Base-by-base conservation (phyloP, 2,113 vertebrate species). In the Lepus europaeus region DNA sequence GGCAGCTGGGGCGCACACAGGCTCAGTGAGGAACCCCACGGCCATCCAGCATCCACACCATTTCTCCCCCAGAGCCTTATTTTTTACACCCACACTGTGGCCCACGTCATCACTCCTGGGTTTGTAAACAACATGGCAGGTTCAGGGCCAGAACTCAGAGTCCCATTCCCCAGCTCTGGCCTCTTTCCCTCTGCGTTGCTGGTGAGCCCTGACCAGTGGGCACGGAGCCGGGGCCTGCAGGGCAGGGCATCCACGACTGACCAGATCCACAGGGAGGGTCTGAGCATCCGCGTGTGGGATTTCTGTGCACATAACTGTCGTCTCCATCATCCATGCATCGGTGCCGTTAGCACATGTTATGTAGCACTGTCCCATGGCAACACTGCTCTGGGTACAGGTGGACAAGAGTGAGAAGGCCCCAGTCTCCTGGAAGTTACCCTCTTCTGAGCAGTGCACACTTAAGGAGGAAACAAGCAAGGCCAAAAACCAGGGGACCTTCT, bases 31-130 rank as follows among this genome's bases (percentile, higher is more conserved):
- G 3, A 53, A 45, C 23, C 27, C 39, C 61, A 56, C 84, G 33
- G 8, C 56, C 53, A 45, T 8, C 59, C 1, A n/a, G 1, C 2
- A 36, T 6, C 8, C n/a, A 12, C 0, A 8, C 22, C 61, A n/a
- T 29, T 13, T 31, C 39, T 33, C 77, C 36, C 22, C 27, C 9
- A 61, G 22, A 56, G 27, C 20, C 45, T 33, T 12, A 3, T 33
- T 9, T 9, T 13, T 51, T 68, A 51, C 36, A n/a, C 22, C 5
- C 20, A 78, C 5, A 1, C 25, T 31, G 3, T 20, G 7, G 14
- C 56, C 45, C 11, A 31, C 74, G 64, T 39, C 1, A 36, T 56
- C 61, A 20, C 4, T 13, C 39, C 23, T 74, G n/a, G 78, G 64
- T n/a, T 85, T 53, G 19, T 45, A 11, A 70, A 49, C 61, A 31